Conservation (phyloP, 2,797 vertebrate species). For the Amblyopsis hoosieri region DNA sequence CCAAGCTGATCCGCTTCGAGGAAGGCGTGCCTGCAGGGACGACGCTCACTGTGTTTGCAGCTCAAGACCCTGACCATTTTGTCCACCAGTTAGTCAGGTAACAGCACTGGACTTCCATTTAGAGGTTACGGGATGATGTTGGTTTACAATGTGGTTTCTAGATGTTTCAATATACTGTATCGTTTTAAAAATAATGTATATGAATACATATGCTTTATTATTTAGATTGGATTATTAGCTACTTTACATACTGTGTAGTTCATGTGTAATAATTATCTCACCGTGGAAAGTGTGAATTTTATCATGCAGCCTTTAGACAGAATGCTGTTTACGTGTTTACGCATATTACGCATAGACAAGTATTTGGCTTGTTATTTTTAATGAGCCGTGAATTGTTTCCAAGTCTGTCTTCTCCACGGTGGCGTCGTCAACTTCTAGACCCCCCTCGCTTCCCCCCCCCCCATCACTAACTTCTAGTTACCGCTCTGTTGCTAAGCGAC, state of each 20-base stretch:
- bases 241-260: no score
- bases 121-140: no score
- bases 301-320: no score
- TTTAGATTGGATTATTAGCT: no score
- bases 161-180: no score
- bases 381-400: conserved; percentile 25
- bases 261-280: no score
- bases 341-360: neutral
- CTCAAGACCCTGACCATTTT: conserved; percentile 94
- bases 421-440: conserved; percentile 41
- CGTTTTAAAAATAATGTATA: no score
- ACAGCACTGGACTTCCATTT: no score
- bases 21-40: conserved; percentile 90
- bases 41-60: conserved; percentile 87
- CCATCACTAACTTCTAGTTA: conserved; percentile 29
- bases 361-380: conserved; percentile 26
- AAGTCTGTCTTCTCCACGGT: conserved; percentile 35
- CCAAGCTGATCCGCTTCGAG: conserved; percentile 91
- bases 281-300: no score
- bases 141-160: no score
- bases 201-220: no score
- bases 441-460: conserved; percentile 33
- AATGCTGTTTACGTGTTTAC: neutral
- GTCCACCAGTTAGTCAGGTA: conserved; percentile 97
- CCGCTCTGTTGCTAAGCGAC: conserved; percentile 65